phyloP scores from a whole-genome alignment of 2,797 vertebrate species.

The Brachymystax lenok region DNA sequence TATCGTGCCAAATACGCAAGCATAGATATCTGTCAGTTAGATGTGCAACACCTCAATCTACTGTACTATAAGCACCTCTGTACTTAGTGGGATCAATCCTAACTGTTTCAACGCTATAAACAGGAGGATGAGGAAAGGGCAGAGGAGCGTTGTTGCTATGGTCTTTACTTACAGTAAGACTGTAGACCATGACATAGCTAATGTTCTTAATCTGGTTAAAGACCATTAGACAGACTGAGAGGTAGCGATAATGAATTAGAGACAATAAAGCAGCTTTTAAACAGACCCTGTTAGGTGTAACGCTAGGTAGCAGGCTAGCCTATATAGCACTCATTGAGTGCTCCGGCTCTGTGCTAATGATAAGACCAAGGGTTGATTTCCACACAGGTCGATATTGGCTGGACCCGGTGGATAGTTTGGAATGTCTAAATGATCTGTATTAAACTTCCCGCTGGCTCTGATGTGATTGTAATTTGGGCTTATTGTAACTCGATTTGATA shows the following conservation, averaged over 20 bases:
- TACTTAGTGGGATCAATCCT: constrained; percentile 67
- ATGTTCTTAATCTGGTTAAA: constrained; percentile 62
- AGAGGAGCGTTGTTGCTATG: constrained; percentile 22
- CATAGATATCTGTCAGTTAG: constrained; percentile 45
- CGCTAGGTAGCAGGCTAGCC: constrained; percentile 8
- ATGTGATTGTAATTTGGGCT: constrained; percentile 8
- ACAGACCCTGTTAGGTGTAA: constrained; percentile 47
- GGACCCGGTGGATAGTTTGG: not conserved
- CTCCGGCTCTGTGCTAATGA: constrained; percentile 43
- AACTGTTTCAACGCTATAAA: constrained; percentile 49
- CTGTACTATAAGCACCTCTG: constrained; percentile 29
- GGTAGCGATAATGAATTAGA: constrained; percentile 49
- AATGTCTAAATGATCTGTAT: constrained; percentile 1
- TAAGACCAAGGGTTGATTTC: constrained; percentile 9
- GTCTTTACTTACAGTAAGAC: constrained; percentile 63
- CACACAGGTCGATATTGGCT: constrained; percentile 16
- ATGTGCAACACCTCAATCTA: constrained; percentile 46
- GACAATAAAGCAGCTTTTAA: constrained; percentile 48
- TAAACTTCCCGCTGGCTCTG: not conserved
- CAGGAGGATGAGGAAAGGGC: not conserved
- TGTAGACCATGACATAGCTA: constrained; percentile 45
- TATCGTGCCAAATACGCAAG: constrained; percentile 13
- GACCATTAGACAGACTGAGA: constrained; percentile 45
- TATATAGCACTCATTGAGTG: constrained; percentile 12
- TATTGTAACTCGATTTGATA: constrained; percentile 27